Conservation (phyloP, 1,140 invertebrate species). For the Halesus radiatus region DNA sequence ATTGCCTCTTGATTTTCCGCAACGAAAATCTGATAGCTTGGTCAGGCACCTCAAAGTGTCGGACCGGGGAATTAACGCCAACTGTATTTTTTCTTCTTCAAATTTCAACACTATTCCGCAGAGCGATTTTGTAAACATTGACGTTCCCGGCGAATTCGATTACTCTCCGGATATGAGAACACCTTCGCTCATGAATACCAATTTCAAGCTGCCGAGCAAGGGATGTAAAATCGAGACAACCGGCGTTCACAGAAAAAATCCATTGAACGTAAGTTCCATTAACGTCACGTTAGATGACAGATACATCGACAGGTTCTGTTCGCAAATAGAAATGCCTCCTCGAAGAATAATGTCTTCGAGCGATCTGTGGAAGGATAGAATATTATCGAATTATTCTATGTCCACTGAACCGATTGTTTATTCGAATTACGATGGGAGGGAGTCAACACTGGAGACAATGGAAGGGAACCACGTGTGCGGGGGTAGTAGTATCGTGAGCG, state of each 20-base stretch:
- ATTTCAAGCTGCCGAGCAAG: constrained; percentile 8
- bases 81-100: constrained; percentile 64
- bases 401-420: constrained; percentile 47
- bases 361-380: constrained; percentile 50
- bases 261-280: constrained; percentile 33
- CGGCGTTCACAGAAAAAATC: constrained; percentile 31
- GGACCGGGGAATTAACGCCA: constrained; percentile 63
- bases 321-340: constrained; percentile 20
- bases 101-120: constrained; percentile 60
- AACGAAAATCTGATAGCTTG: constrained; percentile 42
- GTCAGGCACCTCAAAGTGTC: constrained; percentile 39
- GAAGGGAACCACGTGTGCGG: constrained; percentile 49
- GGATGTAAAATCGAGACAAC: constrained; percentile 31
- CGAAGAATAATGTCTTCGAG: constrained; percentile 52
- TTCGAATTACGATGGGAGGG: constrained; percentile 46
- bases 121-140: constrained; percentile 48
- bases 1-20: constrained; percentile 59
- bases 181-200: constrained; percentile 17
- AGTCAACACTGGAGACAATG: constrained; percentile 50
- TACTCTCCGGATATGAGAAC: constrained; percentile 49
- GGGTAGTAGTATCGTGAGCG: too few species aligned
- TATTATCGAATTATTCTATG: constrained; percentile 45
- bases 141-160: constrained; percentile 47
- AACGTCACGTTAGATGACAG: constrained; percentile 44
- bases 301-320: constrained; percentile 36